Evolutionary conservation across 2,888 invertebrate genomes (phyloP).

Genomic region (Folsomia candida): DNA sequence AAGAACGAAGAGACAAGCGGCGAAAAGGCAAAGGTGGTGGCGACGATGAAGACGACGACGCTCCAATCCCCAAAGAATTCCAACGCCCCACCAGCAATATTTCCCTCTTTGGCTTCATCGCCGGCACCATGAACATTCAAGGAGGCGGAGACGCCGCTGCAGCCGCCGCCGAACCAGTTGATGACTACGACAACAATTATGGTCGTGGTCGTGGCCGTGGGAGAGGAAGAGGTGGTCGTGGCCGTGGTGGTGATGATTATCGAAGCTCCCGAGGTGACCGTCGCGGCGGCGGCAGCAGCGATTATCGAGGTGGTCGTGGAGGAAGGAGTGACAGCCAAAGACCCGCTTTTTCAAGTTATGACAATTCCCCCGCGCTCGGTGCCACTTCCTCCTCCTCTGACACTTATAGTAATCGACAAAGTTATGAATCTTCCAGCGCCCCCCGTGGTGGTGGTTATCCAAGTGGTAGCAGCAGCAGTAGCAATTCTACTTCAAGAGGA

Average conservation of each 20-base stretch:
- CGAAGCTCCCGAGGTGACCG: neutral
- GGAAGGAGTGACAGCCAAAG: too few relatives aligned
- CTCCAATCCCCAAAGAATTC: conserved; percentile 41
- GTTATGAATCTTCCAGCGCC: too few relatives aligned
- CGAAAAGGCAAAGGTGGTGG: conserved; percentile 33
- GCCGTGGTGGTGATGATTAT: conserved; percentile 6
- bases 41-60: conserved; percentile 44
- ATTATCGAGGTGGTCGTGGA: too few relatives aligned
- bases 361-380: too few relatives aligned
- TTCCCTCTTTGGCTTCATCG: conserved; percentile 47
- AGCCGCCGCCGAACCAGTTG: conserved; percentile 7
- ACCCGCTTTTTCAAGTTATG: too few relatives aligned
- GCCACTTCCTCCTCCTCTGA: too few relatives aligned
- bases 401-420: too few relatives aligned
- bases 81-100: conserved; percentile 44
- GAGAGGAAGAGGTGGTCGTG: conserved; percentile 13
- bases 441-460: too few relatives aligned
- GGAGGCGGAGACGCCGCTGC: conserved; percentile 15
- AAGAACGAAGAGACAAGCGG: neutral
- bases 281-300: neutral
- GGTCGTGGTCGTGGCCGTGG: conserved; percentile 25
- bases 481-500: too few relatives aligned
- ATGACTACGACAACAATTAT: conserved; percentile 7
- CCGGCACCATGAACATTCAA: conserved; percentile 35
- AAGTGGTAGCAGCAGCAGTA: too few relatives aligned